Evolutionary conservation across 64 coral and sea anemone genomes (phyloP).

Genomic region (Hydrozoanthus tunicans): DNA sequence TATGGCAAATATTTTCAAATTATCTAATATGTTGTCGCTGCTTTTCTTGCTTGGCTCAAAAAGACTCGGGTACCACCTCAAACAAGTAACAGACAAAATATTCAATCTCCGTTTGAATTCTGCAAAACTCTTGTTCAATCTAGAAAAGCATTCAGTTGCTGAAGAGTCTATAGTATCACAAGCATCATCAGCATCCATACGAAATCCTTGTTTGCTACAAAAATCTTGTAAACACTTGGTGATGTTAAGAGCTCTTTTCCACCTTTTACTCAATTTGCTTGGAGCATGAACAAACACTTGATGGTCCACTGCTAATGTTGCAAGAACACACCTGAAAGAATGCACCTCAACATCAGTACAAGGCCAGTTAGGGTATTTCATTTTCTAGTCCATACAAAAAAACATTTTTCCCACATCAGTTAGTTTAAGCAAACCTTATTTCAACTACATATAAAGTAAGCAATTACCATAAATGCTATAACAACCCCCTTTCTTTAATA

Average conservation of each 20-base stretch:
- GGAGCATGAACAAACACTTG: slow-evolving; percentile 52
- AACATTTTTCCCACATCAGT: too few species aligned
- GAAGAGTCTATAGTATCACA: neutral
- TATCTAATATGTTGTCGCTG: neutral
- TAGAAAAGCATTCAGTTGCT: neutral
- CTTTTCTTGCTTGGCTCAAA: neutral
- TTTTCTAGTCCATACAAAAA: too few species aligned
- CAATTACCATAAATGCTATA: too few species aligned
- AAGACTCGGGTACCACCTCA: slow-evolving; percentile 33
- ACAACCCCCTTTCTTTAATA: too few species aligned
- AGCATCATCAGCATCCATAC: slow-evolving; percentile 14
- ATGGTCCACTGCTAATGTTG: slow-evolving; percentile 60
- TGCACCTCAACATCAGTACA: neutral
- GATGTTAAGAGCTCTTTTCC: slow-evolving; percentile 51
- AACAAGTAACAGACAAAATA: slow-evolving; percentile 42
- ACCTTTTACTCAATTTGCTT: slow-evolving; percentile 22
- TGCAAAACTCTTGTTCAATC: neutral
- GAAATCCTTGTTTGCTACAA: slow-evolving; percentile 27
- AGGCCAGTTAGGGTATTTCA: too few species aligned
- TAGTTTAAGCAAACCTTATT: too few species aligned
- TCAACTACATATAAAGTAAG: too few species aligned
- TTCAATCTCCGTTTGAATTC: slow-evolving; percentile 42
- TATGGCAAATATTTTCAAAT: slow-evolving; percentile 19
- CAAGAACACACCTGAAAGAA: slow-evolving; percentile 61
- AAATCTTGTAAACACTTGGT: slow-evolving; percentile 30